Evolutionary conservation across 1,140 invertebrate genomes (phyloP), one percentile per base, ranked within the genome.

Genomic region (Dendroctonus valens): DNA sequence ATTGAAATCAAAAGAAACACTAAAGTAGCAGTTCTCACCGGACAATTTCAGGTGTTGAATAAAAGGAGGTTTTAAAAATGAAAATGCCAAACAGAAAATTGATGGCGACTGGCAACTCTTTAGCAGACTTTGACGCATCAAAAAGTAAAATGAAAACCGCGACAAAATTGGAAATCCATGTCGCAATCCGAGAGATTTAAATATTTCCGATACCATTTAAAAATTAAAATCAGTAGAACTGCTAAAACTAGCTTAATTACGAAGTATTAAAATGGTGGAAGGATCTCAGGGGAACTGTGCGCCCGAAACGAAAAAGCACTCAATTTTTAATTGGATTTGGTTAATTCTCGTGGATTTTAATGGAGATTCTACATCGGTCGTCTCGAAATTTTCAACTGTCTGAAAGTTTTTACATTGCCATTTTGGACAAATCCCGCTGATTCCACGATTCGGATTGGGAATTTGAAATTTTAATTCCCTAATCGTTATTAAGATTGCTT

Each of bases 301-400:
- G 48, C 48, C 8, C 0, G 68, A 78, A 78, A 76, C 75, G 77
- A 74, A 78, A 78, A 78, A 78, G 77, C 77, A 78, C 77, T 78
- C 75, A 77, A 77, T 77, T 78, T 78, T 78, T 78, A 78, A 78
- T 78, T 78, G 76, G 74, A 76, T 77, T 74, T 74, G 75, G 77
- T 78, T 78, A 78, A 78, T 78, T 78, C 76, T 70, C 62, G 70
- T 73, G 73, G 76, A 78, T 77, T 78, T 77, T 78, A 78, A 78
- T 78, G 77, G 77, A 78, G 76, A 77, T 77, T 77, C 73, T 76
- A 77, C 76, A 77, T 76, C 70, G 72, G 60, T 70, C 76, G 71
- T 72, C 75, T 64, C 70, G 48, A 64, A 61, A 69, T 72, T 66
- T 50, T 59, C 65, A 70, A 57, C 65, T 63, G 65, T 70, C 65